These are phyloP conservation scores for Sanderia malayensis DNA, from an alignment of 30 jellyfish, hydroid and myxozoan species.

Conservation along the genomic window DNA sequence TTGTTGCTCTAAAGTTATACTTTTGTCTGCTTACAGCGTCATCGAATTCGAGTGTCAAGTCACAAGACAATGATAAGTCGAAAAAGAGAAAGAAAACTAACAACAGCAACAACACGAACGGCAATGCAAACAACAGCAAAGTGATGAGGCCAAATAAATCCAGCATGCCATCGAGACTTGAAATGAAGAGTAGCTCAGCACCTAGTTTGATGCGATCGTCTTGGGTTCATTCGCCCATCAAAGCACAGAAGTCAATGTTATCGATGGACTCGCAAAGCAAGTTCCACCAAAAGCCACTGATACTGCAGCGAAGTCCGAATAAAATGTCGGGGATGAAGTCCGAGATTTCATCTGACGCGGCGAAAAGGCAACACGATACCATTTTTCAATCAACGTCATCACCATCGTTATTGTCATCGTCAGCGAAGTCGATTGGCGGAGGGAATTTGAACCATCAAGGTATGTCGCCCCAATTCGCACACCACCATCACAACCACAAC, in stretches of 20 bases:
- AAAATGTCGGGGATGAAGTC: conserved; percentile 6
- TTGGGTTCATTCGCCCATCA: conserved; percentile 49
- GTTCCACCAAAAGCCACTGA: conserved; percentile 72
- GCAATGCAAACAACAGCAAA: conserved; percentile 27
- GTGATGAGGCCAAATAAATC: conserved; percentile 57
- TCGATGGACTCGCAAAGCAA: conserved; percentile 30
- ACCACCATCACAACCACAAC: neutral
- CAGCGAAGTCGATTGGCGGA: too few relatives aligned
- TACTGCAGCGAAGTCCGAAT: conserved; percentile 81
- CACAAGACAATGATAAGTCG: conserved; percentile 54
- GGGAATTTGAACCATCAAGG: neutral
- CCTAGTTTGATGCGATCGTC: conserved; percentile 22
- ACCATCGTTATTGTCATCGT: too few relatives aligned
- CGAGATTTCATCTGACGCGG: neutral
- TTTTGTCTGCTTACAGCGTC: conserved; percentile 14
- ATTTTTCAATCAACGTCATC: neutral
- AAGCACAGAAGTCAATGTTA: conserved; percentile 28
- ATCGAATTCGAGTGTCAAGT: conserved; percentile 30
- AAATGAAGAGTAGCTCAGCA: conserved; percentile 16
- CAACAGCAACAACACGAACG: too few relatives aligned
- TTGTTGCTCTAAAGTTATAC: neutral
- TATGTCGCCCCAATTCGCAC: neutral
- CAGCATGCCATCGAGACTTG: conserved; percentile 29
- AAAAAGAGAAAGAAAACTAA: conserved; percentile 72
- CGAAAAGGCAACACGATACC: neutral